Conservation (phyloP, 2,113 vertebrate species). For the Crypturellus undulatus region DNA sequence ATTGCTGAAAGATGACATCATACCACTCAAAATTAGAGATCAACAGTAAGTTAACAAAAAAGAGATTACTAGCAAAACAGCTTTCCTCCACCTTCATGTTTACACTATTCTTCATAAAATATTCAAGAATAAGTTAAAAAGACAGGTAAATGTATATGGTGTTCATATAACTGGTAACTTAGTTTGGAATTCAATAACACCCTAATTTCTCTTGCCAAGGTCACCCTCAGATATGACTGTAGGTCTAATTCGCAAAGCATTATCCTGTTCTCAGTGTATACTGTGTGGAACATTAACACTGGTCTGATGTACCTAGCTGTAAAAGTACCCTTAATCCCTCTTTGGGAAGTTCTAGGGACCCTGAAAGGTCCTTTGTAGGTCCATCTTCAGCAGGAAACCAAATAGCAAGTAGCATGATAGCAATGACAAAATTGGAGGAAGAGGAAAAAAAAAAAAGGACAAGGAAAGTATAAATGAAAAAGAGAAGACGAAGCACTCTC, state of each 20-base stretch:
- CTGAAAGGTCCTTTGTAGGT: not conserved
- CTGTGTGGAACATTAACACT: not conserved
- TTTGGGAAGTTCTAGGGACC: not conserved
- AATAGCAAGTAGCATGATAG: not conserved
- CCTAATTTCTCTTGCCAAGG: not conserved
- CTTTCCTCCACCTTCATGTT: not conserved
- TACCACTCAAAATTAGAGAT: not conserved
- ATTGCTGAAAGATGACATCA: not conserved
- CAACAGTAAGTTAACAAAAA: not conserved
- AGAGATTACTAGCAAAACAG: not conserved
- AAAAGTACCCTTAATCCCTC: not conserved
- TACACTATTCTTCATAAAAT: not conserved
- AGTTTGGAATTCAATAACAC: not conserved
- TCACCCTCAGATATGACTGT: not conserved
- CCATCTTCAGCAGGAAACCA: not conserved
- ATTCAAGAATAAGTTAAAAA: not conserved
- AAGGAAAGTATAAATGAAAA: not conserved
- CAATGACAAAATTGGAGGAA: not conserved
- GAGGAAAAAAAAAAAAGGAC: not conserved
- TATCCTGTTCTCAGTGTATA: not conserved
- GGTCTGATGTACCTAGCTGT: not conserved
- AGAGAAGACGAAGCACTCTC: not conserved
- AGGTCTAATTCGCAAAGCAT: not conserved
- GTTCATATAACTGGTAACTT: not conserved
- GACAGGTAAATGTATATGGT: accelerated